These are phyloP conservation scores for Pteromalus puparum DNA, from an alignment of 1,140 invertebrate species.

Conservation along the genomic window DNA sequence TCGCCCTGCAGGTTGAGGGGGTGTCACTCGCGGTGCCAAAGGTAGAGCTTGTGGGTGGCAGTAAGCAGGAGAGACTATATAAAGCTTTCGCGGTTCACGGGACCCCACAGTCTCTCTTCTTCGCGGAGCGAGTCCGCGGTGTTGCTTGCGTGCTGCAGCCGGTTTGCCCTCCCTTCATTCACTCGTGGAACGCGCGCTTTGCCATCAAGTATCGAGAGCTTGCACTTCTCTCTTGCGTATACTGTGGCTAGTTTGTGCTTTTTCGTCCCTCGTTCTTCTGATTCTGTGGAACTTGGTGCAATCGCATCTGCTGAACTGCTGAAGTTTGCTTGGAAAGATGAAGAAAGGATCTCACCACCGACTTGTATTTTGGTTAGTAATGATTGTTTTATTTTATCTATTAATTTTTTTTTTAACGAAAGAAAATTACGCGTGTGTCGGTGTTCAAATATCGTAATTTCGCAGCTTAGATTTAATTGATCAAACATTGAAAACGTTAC, in stretches of 20 bases:
- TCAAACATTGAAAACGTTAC: too few relatives aligned
- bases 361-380: neutral
- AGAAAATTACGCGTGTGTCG: too few relatives aligned
- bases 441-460: too few relatives aligned
- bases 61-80: slow-evolving; percentile 52
- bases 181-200: neutral
- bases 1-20: slow-evolving; percentile 27
- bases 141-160: neutral
- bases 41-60: slow-evolving; percentile 41
- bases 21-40: slow-evolving; percentile 8
- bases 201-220: too few relatives aligned
- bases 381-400: neutral
- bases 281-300: too few relatives aligned
- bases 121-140: neutral
- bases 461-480: too few relatives aligned
- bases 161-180: neutral
- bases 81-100: slow-evolving; percentile 56
- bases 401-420: neutral
- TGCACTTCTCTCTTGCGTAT: too few relatives aligned
- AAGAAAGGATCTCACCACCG: too few relatives aligned
- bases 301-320: too few relatives aligned
- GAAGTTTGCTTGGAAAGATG: too few relatives aligned
- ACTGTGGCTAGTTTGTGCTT: neutral
- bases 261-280: neutral
- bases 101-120: slow-evolving; percentile 54